Conservation (phyloP, 2,113 vertebrate genomes). For the Anser brachyrhynchus region DNA sequence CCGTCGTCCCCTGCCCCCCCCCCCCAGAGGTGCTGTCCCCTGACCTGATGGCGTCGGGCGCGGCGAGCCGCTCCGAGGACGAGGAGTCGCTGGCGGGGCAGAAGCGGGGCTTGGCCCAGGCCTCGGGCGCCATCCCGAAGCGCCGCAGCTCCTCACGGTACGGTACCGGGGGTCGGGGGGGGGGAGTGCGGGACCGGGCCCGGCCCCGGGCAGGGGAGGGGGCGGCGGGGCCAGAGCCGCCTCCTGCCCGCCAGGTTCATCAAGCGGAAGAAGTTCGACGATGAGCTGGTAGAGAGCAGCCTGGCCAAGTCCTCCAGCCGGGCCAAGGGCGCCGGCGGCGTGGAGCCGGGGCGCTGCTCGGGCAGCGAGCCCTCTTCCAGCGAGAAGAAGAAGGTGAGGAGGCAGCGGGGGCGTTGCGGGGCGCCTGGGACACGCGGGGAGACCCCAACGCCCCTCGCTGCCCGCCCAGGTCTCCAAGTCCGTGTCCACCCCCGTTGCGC, state of each 20-base stretch:
- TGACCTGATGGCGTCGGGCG: constrained; percentile 80
- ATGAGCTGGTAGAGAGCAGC: constrained; percentile 96
- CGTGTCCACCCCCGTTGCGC: constrained; percentile 78
- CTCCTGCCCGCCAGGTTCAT: constrained; percentile 84
- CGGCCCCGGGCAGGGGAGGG: background rate
- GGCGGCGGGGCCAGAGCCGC: background rate
- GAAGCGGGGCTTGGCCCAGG: constrained; percentile 86
- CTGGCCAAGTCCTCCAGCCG: constrained; percentile 92
- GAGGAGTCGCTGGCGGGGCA: constrained; percentile 86
- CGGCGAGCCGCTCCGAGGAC: constrained; percentile 90
- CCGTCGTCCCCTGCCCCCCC: background rate
- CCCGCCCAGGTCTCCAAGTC: constrained; percentile 85
- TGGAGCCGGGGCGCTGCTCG: constrained; percentile 88
- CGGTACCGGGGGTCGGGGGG: background rate
- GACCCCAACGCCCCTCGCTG: rapidly evolving
- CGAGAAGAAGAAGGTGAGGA: constrained; percentile 91
- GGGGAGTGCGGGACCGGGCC: background rate
- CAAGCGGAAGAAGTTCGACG: constrained; percentile 96
- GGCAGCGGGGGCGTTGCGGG: too few species aligned
- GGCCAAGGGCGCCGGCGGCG: constrained; percentile 87
- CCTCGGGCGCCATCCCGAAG: constrained; percentile 88
- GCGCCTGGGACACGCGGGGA: rapidly evolving
- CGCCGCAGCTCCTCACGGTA: constrained; percentile 95
- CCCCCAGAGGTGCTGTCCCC: constrained; percentile 68
- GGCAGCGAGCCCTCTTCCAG: constrained; percentile 87